A percentile compares a stretch with the other conserved stretches of the same genome.
Conservation (phyloP, 2,888 invertebrate species). For the Amiota minor region DNA sequence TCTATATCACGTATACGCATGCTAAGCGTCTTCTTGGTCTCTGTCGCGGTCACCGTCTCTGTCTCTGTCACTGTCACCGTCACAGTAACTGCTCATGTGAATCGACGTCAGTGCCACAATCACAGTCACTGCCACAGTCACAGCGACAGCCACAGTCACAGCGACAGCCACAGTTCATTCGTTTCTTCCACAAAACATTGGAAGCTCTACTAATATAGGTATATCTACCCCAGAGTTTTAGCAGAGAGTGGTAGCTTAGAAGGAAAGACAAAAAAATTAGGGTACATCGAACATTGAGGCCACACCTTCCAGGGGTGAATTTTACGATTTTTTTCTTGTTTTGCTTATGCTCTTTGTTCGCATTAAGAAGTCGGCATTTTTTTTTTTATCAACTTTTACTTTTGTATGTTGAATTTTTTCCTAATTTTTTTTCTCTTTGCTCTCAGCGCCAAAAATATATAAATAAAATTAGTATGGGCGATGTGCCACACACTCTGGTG, state of each 20-base stretch:
- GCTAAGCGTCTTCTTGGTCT: slow-evolving; percentile 9
- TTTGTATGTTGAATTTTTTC: slow-evolving; percentile 62
- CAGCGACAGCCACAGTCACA: background rate
- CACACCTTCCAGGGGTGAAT: slow-evolving; percentile 72
- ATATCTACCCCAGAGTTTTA: slow-evolving; percentile 2
- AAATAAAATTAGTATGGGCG: slow-evolving; percentile 35
- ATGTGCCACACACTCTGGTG: slow-evolving; percentile 13
- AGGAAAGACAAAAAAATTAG: slow-evolving; percentile 45
- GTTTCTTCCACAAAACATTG: slow-evolving; percentile 28
- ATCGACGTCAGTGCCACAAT: background rate
- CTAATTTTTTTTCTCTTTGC: slow-evolving; percentile 38
- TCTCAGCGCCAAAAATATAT: slow-evolving; percentile 39
- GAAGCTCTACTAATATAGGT: slow-evolving; percentile 48
- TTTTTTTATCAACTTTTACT: slow-evolving; percentile 57
- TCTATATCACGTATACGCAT: slow-evolving; percentile 57
- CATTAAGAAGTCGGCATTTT: slow-evolving; percentile 19
- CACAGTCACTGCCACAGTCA: background rate
- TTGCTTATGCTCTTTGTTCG: slow-evolving; percentile 32
- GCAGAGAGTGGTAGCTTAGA: background rate
- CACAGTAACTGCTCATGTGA: slow-evolving; percentile 18
- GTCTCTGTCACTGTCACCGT: background rate
- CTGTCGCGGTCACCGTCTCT: background rate
- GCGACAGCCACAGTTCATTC: slow-evolving; percentile 12
- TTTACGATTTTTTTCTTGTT: slow-evolving; percentile 46
- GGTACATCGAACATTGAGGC: slow-evolving; percentile 54